Evolutionary conservation across 1,140 invertebrate species (phyloP).

Genomic region (Dendrolimus punctatus): DNA sequence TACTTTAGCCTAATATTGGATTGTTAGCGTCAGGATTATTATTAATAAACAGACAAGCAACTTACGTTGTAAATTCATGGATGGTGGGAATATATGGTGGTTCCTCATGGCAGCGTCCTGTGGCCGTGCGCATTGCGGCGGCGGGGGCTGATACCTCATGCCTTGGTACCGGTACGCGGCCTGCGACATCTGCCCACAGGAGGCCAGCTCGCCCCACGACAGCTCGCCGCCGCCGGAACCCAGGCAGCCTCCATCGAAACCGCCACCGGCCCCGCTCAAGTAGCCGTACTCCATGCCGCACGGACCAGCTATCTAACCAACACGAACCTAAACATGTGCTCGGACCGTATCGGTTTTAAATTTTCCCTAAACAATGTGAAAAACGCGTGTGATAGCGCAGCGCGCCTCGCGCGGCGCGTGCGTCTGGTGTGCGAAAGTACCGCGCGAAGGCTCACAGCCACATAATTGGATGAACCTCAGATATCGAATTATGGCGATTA

Average conservation of each 20-base stretch:
- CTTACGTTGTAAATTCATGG: slow-evolving; percentile 71
- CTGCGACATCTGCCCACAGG: slow-evolving; percentile 90
- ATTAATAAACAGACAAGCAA: slow-evolving; percentile 13
- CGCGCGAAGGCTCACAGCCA: slow-evolving; percentile 47
- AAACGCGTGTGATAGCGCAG: slow-evolving; percentile 20
- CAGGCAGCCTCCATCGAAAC: slow-evolving; percentile 57
- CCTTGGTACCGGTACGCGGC: slow-evolving; percentile 81
- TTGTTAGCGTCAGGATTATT: no score
- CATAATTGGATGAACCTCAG: slow-evolving; percentile 68
- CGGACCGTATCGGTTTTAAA: slow-evolving; percentile 9
- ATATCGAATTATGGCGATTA: slow-evolving; percentile 69
- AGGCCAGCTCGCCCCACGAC: slow-evolving; percentile 86
- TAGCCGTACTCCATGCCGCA: slow-evolving; percentile 67
- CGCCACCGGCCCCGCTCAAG: slow-evolving; percentile 60
- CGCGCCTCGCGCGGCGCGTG: slow-evolving; percentile 49
- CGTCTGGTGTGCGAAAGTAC: slow-evolving; percentile 27
- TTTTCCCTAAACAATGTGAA: slow-evolving; percentile 15
- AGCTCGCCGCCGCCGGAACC: slow-evolving; percentile 55
- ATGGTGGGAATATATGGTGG: slow-evolving; percentile 67
- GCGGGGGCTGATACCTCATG: slow-evolving; percentile 63
- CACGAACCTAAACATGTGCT: slow-evolving; percentile 38
- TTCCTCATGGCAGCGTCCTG: slow-evolving; percentile 62
- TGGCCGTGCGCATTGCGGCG: slow-evolving; percentile 61
- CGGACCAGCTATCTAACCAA: slow-evolving; percentile 25
- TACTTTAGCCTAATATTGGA: no score